Evolutionary conservation across 2,113 vertebrate species (phyloP).

Genomic region (Tichodroma muraria): DNA sequence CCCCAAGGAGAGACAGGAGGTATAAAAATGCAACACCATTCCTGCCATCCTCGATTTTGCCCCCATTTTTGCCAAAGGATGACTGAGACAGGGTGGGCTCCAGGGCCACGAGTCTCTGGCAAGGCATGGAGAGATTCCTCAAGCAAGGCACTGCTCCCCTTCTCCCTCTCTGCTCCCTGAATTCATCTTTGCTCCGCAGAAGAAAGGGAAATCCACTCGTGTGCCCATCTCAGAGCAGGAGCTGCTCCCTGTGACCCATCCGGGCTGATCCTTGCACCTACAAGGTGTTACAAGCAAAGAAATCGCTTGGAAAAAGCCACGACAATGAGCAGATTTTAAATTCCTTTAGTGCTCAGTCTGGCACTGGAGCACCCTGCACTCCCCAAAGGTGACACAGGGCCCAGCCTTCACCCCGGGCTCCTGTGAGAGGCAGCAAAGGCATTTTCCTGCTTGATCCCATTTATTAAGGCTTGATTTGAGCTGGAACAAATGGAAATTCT

Average conservation of each 20-base stretch:
- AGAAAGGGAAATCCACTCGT: background rate
- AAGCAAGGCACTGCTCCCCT: background rate
- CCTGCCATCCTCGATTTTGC: background rate
- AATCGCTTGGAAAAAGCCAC: background rate
- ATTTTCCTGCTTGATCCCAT: background rate
- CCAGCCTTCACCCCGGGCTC: background rate
- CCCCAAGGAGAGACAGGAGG: background rate
- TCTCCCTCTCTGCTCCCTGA: background rate
- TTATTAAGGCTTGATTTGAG: background rate
- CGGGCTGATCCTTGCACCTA: background rate
- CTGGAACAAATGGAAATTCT: background rate
- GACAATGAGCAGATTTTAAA: background rate
- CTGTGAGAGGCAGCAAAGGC: background rate
- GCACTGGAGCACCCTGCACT: background rate
- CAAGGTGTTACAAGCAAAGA: background rate
- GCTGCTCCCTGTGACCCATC: background rate
- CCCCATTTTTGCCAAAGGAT: background rate
- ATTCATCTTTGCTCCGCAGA: background rate
- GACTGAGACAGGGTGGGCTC: background rate
- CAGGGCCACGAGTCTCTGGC: background rate
- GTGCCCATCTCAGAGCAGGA: background rate
- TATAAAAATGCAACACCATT: background rate
- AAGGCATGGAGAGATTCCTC: background rate
- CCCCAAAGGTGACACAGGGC: background rate
- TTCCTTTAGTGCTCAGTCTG: background rate